Percentiles rank a stretch among this genome's conserved stretches.
These are phyloP conservation scores for Melanotaenia trifasciata DNA, from an alignment of 2,797 vertebrate genomes.

Conservation along the genomic window DNA sequence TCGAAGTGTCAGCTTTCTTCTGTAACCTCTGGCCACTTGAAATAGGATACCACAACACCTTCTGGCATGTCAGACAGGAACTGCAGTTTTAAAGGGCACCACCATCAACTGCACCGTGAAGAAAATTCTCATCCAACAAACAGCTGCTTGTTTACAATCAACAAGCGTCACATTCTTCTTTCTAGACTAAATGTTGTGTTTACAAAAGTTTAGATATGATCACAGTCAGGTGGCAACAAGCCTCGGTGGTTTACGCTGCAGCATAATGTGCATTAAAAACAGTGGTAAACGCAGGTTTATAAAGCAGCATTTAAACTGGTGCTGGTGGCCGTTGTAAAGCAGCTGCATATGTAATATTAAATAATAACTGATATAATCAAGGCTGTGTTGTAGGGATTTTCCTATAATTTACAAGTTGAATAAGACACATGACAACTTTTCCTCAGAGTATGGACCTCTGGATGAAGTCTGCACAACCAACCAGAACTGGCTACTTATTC, in stretches of 20 bases:
- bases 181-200: not conserved
- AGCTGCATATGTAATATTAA: not conserved
- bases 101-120: not conserved
- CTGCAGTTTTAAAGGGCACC: conserved; percentile 8
- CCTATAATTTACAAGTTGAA: too few relatives aligned
- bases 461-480: too few relatives aligned
- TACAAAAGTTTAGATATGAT: not conserved
- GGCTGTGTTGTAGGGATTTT: too few relatives aligned
- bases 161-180: not conserved
- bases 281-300: not conserved
- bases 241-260: not conserved
- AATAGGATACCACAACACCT: conserved; percentile 34
- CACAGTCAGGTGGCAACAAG: too few relatives aligned
- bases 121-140: conserved; percentile 1
- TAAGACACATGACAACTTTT: too few relatives aligned
- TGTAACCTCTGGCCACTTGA: conserved; percentile 22
- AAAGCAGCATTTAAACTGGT: too few relatives aligned
- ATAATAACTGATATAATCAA: too few relatives aligned
- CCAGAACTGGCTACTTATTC: too few relatives aligned
- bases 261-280: not conserved
- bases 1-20: conserved; percentile 41
- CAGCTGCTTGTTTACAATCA: not conserved
- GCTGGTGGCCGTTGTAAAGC: too few relatives aligned
- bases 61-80: conserved; percentile 14
- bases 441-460: too few relatives aligned